Evolutionary conservation across 2,888 invertebrate genomes (phyloP).

Genomic region (Synanthedon formicaeformis): DNA sequence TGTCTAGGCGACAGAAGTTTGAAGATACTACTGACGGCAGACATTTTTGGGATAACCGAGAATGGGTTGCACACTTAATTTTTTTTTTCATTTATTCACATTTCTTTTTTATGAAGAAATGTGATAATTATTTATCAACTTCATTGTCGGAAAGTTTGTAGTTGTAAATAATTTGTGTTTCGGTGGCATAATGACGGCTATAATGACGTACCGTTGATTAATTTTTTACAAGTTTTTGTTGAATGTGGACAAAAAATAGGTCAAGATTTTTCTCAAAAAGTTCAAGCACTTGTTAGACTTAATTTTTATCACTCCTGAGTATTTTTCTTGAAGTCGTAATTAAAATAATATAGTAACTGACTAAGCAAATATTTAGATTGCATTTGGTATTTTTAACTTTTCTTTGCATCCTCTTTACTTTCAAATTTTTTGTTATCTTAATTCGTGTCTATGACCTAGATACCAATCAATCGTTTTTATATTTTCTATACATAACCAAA

Average conservation of each 20-base stretch:
- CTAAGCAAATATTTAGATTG: too few species aligned
- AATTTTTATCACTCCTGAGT: too few species aligned
- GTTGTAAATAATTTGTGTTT: constrained; percentile 5
- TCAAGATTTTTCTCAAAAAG: too few species aligned
- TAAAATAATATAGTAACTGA: too few species aligned
- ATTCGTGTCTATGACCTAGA: too few species aligned
- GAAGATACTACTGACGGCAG: constrained; percentile 17
- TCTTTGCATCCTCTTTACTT: too few species aligned
- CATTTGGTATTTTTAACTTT: too few species aligned
- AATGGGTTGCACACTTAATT: not conserved
- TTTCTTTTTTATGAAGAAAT: not conserved
- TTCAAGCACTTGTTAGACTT: too few species aligned
- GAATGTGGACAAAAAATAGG: constrained; percentile 12
- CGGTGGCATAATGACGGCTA: constrained; percentile 31
- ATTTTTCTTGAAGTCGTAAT: too few species aligned
- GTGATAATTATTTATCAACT: constrained; percentile 1
- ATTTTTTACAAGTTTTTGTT: constrained; percentile 14
- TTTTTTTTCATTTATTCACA: constrained; percentile 7
- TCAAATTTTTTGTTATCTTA: too few species aligned
- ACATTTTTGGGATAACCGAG: constrained; percentile 33
- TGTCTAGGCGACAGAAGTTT: constrained; percentile 19
- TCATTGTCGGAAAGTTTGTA: constrained; percentile 9
- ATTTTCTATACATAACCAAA: too few species aligned
- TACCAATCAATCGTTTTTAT: too few species aligned
- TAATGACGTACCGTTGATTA: constrained; percentile 20